phyloP scores from a whole-genome alignment of 1,140 invertebrate genomes.

The Monochamus saltuarius region DNA sequence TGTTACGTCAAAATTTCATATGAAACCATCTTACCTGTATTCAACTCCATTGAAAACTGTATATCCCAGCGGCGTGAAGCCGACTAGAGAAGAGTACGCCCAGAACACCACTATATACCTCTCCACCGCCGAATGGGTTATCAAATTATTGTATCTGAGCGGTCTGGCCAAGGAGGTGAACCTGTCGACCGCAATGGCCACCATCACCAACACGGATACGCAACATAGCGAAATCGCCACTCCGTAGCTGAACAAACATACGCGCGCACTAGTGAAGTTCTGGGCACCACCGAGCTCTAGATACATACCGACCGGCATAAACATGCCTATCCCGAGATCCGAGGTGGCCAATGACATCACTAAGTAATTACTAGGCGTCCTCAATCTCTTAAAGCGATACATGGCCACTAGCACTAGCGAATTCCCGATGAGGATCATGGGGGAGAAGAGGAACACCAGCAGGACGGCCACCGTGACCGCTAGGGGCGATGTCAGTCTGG shows the following conservation, averaged over 20 bases:
- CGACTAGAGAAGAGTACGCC: slow-evolving; percentile 61
- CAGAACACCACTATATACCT: slow-evolving; percentile 62
- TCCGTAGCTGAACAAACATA: slow-evolving; percentile 64
- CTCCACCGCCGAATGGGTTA: slow-evolving; percentile 62
- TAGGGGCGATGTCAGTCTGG: slow-evolving; percentile 48
- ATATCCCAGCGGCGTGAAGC: slow-evolving; percentile 59
- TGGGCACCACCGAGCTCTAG: slow-evolving; percentile 57
- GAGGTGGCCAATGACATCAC: slow-evolving; percentile 73
- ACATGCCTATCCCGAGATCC: slow-evolving; percentile 71
- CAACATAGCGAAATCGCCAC: slow-evolving; percentile 64
- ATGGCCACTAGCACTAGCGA: slow-evolving; percentile 61
- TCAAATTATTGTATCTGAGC: slow-evolving; percentile 63
- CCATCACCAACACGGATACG: slow-evolving; percentile 63
- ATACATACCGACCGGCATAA: slow-evolving; percentile 69
- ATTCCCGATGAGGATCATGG: slow-evolving; percentile 61
- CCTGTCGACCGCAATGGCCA: slow-evolving; percentile 67
- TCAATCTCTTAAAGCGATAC: slow-evolving; percentile 61
- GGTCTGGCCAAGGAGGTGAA: slow-evolving; percentile 66
- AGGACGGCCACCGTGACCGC: slow-evolving; percentile 56
- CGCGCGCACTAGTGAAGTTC: slow-evolving; percentile 49
- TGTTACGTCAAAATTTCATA: not conserved
- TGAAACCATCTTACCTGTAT: slow-evolving; percentile 27
- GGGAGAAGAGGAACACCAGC: slow-evolving; percentile 59
- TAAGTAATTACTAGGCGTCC: slow-evolving; percentile 70
- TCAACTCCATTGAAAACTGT: slow-evolving; percentile 43